Percentiles rank a stretch among this genome's conserved stretches.
Evolutionary conservation across 2,888 invertebrate genomes (phyloP).

Genomic region (Elysia crispata): DNA sequence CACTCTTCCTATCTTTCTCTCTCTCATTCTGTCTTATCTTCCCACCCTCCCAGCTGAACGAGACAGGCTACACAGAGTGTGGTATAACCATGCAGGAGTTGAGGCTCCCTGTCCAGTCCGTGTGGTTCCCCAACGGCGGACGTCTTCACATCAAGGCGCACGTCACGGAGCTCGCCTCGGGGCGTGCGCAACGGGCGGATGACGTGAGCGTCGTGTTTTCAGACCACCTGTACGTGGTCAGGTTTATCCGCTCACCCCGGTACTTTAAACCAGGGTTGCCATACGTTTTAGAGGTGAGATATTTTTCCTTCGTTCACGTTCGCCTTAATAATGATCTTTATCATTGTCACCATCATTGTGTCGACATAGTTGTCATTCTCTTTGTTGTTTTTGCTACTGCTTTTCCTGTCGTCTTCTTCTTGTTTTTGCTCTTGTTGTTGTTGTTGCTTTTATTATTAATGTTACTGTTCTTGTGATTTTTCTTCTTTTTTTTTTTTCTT

Average conservation of each 20-base stretch:
- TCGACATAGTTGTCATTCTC: too few relatives aligned
- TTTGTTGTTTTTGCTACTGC: too few relatives aligned
- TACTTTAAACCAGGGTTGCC: constrained; percentile 62
- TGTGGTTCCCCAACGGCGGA: constrained; percentile 63
- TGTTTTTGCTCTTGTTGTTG: too few relatives aligned
- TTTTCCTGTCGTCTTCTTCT: too few relatives aligned
- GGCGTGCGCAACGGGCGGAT: constrained; percentile 55
- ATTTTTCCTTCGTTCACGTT: not conserved
- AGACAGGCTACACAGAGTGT: constrained; percentile 53
- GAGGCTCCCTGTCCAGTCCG: constrained; percentile 50
- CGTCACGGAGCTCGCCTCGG: constrained; percentile 61
- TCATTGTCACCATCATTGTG: not conserved
- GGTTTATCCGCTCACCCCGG: constrained; percentile 56
- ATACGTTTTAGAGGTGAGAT: constrained; percentile 59
- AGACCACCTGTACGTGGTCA: constrained; percentile 56
- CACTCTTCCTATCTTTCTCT: too few relatives aligned
- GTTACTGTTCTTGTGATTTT: too few relatives aligned
- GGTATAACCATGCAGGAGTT: constrained; percentile 51
- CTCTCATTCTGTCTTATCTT: too few relatives aligned
- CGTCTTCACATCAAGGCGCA: constrained; percentile 58
- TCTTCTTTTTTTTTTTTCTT: too few relatives aligned
- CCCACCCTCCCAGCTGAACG: constrained; percentile 50
- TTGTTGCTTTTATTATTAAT: too few relatives aligned
- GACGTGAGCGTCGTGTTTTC: constrained; percentile 59
- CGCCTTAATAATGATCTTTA: not conserved